These are phyloP conservation scores for Pachycephala philippinensis DNA, from an alignment of 2,113 vertebrate genomes.

Conservation along the genomic window DNA sequence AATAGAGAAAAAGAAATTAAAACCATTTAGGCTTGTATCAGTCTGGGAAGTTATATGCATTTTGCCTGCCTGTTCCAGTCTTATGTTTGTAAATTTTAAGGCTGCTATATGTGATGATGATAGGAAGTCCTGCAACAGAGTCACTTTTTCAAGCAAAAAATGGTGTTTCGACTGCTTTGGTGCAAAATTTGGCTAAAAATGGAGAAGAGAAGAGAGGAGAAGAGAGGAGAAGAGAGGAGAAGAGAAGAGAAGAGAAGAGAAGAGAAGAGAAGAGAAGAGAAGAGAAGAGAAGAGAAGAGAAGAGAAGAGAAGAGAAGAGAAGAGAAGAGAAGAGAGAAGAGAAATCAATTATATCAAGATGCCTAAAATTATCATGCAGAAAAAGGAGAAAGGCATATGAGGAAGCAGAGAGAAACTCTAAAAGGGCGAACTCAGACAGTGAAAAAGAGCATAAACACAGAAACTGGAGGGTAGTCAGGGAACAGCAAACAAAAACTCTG, in stretches of 20 bases:
- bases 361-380: not conserved
- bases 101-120: not conserved
- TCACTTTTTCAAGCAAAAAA: not conserved
- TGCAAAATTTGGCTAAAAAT: not conserved
- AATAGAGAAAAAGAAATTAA: not conserved
- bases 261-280: no score
- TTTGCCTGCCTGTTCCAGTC: not conserved
- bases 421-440: not conserved
- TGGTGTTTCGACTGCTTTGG: not conserved
- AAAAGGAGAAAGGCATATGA: not conserved
- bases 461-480: not conserved
- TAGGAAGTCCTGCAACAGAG: not conserved
- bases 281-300: no score
- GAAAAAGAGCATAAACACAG: not conserved
- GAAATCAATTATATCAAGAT: no score
- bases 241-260: no score
- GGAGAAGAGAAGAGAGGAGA: fast-evolving
- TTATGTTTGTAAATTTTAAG: not conserved
- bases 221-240: no score
- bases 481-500: not conserved
- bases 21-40: not conserved
- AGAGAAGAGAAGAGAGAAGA: no score
- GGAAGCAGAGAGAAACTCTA: not conserved
- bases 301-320: no score
- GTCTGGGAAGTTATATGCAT: not conserved